A percentile compares a stretch with the other conserved stretches of the same genome.
These are phyloP conservation scores for Terrapene triunguis DNA, from an alignment of 2,113 vertebrate genomes.

Conservation along the genomic window DNA sequence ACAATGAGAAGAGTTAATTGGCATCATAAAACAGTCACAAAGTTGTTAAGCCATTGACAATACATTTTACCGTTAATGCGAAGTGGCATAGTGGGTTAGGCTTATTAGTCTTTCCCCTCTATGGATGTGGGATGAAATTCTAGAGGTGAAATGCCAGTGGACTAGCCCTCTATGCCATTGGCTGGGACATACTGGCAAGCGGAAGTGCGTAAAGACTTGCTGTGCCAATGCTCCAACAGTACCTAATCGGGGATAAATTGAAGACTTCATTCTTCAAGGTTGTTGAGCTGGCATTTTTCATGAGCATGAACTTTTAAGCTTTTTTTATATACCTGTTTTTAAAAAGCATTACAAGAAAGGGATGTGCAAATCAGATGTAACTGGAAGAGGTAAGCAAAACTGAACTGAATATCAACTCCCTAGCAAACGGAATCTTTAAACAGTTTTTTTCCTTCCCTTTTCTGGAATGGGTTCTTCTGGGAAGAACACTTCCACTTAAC, in stretches of 20 bases:
- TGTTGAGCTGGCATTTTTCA: neutral
- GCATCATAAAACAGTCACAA: neutral
- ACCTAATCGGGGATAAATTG: neutral
- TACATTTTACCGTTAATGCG: neutral
- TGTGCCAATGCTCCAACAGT: neutral
- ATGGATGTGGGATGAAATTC: neutral
- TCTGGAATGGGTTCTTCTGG: neutral
- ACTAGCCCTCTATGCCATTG: neutral
- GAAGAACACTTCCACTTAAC: neutral
- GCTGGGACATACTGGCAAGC: neutral
- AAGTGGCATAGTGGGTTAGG: neutral
- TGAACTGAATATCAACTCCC: neutral
- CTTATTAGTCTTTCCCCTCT: neutral
- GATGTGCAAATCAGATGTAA: neutral
- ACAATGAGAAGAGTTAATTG: neutral
- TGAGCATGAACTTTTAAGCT: neutral
- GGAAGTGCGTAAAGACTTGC: neutral
- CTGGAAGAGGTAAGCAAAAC: neutral
- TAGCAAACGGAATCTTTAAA: neutral
- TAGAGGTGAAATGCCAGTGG: neutral
- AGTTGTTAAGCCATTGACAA: neutral
- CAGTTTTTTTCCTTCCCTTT: neutral
- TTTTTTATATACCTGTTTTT: neutral
- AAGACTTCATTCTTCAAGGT: neutral
- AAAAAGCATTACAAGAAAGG: neutral